Percentiles rank a stretch among this genome's conserved stretches.
Evolutionary conservation across 2,888 invertebrate species (phyloP).

Genomic region (Phyllotreta cruciferae): DNA sequence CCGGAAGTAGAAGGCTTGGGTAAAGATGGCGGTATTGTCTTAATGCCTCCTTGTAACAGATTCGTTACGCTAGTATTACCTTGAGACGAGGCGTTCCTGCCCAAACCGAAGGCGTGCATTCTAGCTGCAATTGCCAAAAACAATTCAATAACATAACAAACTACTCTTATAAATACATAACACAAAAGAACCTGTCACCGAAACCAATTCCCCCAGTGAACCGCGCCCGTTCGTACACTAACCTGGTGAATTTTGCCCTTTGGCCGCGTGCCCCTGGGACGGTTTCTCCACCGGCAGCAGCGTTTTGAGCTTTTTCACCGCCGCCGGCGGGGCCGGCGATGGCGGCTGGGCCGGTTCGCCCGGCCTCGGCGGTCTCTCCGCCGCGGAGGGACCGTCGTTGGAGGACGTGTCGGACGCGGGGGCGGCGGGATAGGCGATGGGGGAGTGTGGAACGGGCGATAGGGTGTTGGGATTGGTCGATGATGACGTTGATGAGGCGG

Average conservation of each 20-base stretch:
- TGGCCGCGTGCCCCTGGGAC: not conserved
- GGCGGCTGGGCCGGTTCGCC: slow-evolving; percentile 34
- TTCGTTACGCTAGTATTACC: slow-evolving; percentile 48
- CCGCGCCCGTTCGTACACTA: slow-evolving; percentile 9
- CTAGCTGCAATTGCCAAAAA: slow-evolving; percentile 44
- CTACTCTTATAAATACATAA: no score
- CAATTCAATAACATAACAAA: slow-evolving; percentile 4
- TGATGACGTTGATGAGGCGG: slow-evolving; percentile 26
- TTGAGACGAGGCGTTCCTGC: slow-evolving; percentile 44
- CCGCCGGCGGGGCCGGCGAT: slow-evolving; percentile 37
- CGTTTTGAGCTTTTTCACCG: slow-evolving; percentile 22
- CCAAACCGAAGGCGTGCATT: slow-evolving; percentile 48
- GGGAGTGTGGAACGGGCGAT: slow-evolving; percentile 28
- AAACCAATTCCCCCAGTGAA: not conserved
- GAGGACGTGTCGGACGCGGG: slow-evolving; percentile 7
- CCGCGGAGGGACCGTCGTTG: slow-evolving; percentile 16
- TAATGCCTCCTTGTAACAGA: slow-evolving; percentile 52
- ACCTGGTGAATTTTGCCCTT: slow-evolving; percentile 19
- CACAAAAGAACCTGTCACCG: no score
- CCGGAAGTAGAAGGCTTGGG: slow-evolving; percentile 46
- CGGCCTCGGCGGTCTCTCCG: slow-evolving; percentile 14
- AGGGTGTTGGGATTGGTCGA: slow-evolving; percentile 34
- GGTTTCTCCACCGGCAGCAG: no score
- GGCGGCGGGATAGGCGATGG: slow-evolving; percentile 21
- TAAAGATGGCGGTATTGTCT: slow-evolving; percentile 48